phyloP scores from a whole-genome alignment of 2,113 vertebrate genomes.

The Pithys albifrons region DNA sequence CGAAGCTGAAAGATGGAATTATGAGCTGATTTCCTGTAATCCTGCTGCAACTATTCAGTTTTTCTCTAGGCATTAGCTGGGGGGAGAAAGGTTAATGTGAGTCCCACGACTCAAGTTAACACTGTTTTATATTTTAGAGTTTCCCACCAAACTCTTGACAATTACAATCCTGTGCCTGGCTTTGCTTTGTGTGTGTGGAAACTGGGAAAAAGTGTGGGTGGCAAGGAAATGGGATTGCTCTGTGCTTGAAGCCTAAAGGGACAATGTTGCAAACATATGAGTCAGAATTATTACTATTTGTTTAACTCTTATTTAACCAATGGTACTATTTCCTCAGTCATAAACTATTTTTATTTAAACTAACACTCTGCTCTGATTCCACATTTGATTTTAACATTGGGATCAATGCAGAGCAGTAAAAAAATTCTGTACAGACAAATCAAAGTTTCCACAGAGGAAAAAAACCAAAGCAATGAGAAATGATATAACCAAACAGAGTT shows the following conservation, averaged over 20 bases:
- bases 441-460: background rate
- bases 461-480: background rate
- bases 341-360: background rate
- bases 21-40: background rate
- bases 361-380: background rate
- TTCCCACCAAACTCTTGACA: slow-evolving; percentile 34
- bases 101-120: slow-evolving; percentile 3
- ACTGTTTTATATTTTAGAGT: background rate
- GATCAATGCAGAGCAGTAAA: background rate
- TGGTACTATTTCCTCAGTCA: background rate
- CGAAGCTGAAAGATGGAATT: background rate
- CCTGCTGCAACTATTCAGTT: background rate
- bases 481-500: accelerated
- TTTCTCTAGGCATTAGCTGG: background rate
- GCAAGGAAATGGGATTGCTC: slow-evolving; percentile 16
- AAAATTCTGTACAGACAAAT: background rate
- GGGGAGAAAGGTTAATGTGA: background rate
- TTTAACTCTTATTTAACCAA: slow-evolving; percentile 25
- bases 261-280: slow-evolving; percentile 41
- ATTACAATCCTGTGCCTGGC: slow-evolving; percentile 19
- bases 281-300: background rate
- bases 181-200: background rate
- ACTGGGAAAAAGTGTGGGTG: slow-evolving; percentile 41
- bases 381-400: background rate
- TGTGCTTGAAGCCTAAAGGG: background rate